Base-by-base conservation (phyloP, 2,797 vertebrate genomes). In the Tauraco hartlaubi region DNA sequence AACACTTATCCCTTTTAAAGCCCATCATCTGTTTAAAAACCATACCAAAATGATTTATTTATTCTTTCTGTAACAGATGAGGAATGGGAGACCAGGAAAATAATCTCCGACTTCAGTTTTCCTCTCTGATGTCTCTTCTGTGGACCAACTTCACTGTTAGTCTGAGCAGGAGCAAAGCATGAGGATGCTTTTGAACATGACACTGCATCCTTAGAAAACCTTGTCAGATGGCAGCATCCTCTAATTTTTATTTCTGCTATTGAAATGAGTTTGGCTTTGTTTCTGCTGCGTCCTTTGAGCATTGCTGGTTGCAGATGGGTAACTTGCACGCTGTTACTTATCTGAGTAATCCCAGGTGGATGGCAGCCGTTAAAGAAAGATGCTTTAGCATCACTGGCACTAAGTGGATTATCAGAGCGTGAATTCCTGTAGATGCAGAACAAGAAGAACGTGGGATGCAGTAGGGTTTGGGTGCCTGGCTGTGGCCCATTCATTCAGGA, bases 1-100 rank as follows among this genome's bases (percentile, higher is more conserved):
- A 96, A 71, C 84, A 94, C 64, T 89, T 55, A 74, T 74, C 78
- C 82, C 64, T 90, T 88, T 61, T 78, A 84, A 85, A 92, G 68
- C 54, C 54, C 64, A 44, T 93, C 75, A n/a, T 91, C 76, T 85
- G 55, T 88, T 93, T 95, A 78, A 92, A 96, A 95, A 84, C 25
- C 51, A 29, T 74, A 66, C 51, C 12, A 4, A 88, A 92, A 82
- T 61, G 37, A 73, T 90, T 90, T 88, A 51, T 61, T 85, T 91
- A 21, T 79, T 94, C 63, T 90, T 89, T 52, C 64, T 64, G 7
- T 75, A 75, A 49, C 62, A 74, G 46, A 25, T 58, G 78, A 91
- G 33, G 68, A 94, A 92, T 48, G 54, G 28, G 49, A 96, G 92
- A 28, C 10, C 12, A n/a, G 86, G 49, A 64, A 85, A 89, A 79